phyloP scores from a whole-genome alignment of 2,797 vertebrate species.

The Carapus acus region DNA sequence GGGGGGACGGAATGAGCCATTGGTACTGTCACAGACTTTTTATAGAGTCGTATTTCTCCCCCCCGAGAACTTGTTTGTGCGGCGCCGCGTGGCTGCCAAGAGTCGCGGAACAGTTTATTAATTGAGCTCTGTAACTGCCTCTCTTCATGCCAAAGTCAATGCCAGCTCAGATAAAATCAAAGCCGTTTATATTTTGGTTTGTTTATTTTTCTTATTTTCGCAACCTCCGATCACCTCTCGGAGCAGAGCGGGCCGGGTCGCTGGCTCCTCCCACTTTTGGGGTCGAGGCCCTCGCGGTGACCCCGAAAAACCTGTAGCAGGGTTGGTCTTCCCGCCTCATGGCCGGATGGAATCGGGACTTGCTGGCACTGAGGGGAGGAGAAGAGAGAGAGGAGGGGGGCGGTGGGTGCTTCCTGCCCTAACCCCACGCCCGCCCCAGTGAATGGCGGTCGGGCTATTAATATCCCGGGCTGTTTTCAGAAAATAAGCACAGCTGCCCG shows the following conservation, averaged over 20 bases:
- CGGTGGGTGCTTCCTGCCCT: constrained; percentile 49
- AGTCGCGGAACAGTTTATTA: constrained; percentile 31
- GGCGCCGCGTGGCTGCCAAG: constrained; percentile 23
- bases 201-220: constrained; percentile 14
- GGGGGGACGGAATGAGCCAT: constrained; percentile 3
- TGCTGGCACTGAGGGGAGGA: constrained; percentile 20
- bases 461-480: constrained; percentile 47
- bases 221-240: too few species aligned
- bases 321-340: too few species aligned
- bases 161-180: not conserved
- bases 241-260: constrained; percentile 17
- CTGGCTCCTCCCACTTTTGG: too few species aligned
- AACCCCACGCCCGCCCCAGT: constrained; percentile 26
- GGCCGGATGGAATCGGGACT: constrained; percentile 4
- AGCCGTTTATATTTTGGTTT: constrained; percentile 3
- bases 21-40: constrained; percentile 18
- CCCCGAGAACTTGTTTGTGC: constrained; percentile 38
- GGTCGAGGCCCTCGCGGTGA: too few species aligned
- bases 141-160: constrained; percentile 18
- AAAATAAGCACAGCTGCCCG: constrained; percentile 55
- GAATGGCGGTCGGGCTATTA: constrained; percentile 41
- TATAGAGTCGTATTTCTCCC: too few species aligned
- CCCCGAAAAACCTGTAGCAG: too few species aligned
- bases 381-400: too few species aligned
- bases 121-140: constrained; percentile 27